Evolutionary conservation across 2,888 invertebrate genomes (phyloP), one percentile per base, ranked within the genome.

Genomic region (Onthophagus sagittarius): DNA sequence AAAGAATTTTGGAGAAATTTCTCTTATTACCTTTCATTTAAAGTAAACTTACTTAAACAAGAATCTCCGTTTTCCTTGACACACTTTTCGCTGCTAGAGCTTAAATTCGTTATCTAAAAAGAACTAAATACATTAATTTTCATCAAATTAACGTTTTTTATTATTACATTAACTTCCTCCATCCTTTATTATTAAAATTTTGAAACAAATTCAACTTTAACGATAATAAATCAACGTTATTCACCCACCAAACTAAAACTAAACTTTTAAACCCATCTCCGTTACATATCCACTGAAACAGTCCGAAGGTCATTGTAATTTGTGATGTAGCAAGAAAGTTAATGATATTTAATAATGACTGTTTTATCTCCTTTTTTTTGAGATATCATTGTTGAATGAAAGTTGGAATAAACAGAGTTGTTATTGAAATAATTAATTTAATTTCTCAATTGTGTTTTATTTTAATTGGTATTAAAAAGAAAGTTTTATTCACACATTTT

Each of bases 401-500:
- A 23, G 23, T 23, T 23, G 2, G 3, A 23, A 23, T 23, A 23
- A 23, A 23, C 23, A 23, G 3, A 1, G 1, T 23, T 23, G 23
- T 23, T 23, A 23, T 23, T 23, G 23, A 23, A 23, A 23, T 23
- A 23, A 23, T 23, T 23, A 23, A 23, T 23, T 23, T 23, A 23
- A 23, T 23, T 23, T 3, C 23, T 23, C 3, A 23, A 23, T 23
- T 23, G 3, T 23, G 3, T 3, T 23, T 23, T 23, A 23, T 23
- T 23, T 23, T 23, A 23, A 23, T n/a, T n/a, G n/a, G n/a, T 23
- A 23, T 23, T 23, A 23, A 23, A 23, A 23, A 23, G 23, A 3
- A 2, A 23, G 23, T 67, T 67, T n/a, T 15, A 23, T 31, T 67
- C 67, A 67, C 67, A 67, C 67, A 67, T 11, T 67, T 67, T 67